Conservation (phyloP, 2,113 vertebrate genomes). For the Cairina moschata region DNA sequence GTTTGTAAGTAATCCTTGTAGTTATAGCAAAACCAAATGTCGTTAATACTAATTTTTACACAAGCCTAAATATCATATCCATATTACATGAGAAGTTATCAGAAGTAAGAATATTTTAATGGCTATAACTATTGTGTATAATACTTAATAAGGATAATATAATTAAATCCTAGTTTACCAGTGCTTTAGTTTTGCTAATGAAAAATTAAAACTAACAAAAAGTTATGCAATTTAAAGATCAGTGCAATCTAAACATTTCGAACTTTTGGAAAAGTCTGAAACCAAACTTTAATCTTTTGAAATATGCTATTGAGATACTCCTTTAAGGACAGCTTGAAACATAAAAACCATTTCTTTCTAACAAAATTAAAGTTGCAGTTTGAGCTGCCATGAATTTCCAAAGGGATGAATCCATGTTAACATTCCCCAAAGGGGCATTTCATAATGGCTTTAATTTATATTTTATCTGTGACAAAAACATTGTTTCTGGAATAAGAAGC, state of each 20-base stretch:
- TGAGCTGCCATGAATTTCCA: constrained; percentile 17
- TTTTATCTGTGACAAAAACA: constrained; percentile 61
- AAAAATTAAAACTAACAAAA: background rate
- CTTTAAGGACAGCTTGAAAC: background rate
- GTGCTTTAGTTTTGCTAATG: background rate
- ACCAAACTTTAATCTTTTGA: background rate
- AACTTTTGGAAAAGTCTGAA: background rate
- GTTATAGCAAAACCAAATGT: constrained; percentile 35
- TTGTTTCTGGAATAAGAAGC: constrained; percentile 61
- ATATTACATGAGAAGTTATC: background rate
- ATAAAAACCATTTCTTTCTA: background rate
- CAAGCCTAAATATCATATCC: constrained; percentile 16
- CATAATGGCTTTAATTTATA: constrained; percentile 52
- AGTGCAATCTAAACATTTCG: background rate
- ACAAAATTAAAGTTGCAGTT: constrained; percentile 47
- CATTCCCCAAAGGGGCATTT: constrained; percentile 44
- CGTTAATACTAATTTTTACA: constrained; percentile 35
- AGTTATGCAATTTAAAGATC: background rate
- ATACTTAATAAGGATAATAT: background rate
- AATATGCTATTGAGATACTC: background rate
- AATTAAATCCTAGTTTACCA: background rate
- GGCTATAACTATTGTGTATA: constrained; percentile 3
- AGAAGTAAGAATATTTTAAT: background rate
- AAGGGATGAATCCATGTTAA: constrained; percentile 43
- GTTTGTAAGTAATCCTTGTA: constrained; percentile 34